Evolutionary conservation across 2,797 vertebrate genomes (phyloP).

Genomic region (Falco biarmicus): DNA sequence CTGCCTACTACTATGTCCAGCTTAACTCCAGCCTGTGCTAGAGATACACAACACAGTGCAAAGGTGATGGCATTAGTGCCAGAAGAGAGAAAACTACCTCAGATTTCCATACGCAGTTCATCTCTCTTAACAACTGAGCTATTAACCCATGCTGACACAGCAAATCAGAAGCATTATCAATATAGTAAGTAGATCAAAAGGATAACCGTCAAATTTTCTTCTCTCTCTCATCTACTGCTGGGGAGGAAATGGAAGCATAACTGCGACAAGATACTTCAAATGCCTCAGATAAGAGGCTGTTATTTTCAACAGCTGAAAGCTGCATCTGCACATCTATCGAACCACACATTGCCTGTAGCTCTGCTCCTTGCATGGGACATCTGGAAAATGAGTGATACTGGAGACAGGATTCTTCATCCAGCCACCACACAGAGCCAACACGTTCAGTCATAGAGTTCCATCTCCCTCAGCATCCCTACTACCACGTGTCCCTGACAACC

Average conservation of each 20-base stretch:
- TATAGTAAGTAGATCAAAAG: not conserved
- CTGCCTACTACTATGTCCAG: not conserved
- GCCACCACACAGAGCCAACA: not conserved
- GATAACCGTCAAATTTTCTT: slow-evolving; percentile 6
- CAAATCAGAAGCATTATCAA: not conserved
- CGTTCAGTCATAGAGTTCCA: not conserved
- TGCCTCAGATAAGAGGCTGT: slow-evolving; percentile 12
- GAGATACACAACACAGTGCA: not conserved
- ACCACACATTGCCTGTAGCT: not conserved
- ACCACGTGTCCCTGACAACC: not conserved
- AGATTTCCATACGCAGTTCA: not conserved
- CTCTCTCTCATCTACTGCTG: not conserved
- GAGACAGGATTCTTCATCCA: not conserved
- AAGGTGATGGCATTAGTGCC: not conserved
- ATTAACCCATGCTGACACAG: slow-evolving; percentile 4
- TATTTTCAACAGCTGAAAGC: slow-evolving; percentile 22
- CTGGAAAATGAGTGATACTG: not conserved
- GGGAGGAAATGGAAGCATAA: slow-evolving; percentile 24
- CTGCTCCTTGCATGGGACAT: not conserved
- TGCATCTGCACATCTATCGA: slow-evolving; percentile 26
- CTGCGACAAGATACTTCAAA: slow-evolving; percentile 12
- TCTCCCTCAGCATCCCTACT: not conserved
- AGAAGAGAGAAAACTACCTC: not conserved
- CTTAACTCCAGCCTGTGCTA: not conserved
- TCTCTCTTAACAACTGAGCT: not conserved